Conservation (phyloP, 2,888 invertebrate genomes). For the Norana najaformis region DNA sequence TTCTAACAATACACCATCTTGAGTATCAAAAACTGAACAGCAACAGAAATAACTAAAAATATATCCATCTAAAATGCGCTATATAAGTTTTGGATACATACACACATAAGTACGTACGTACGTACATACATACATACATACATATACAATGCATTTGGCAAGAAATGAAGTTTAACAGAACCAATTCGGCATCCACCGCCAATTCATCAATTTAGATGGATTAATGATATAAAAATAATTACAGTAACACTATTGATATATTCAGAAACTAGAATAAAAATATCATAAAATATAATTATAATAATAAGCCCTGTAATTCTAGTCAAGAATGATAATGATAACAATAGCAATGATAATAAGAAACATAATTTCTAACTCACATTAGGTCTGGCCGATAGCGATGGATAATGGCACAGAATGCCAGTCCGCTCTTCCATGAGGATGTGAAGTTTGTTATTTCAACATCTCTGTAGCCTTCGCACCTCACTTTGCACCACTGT, state of each 20-base stretch:
- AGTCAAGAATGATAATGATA: background rate
- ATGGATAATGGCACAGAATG: slow-evolving; percentile 94
- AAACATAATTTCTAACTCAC: slow-evolving; percentile 71
- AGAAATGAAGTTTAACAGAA: background rate
- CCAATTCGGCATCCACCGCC: background rate
- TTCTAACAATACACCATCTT: background rate
- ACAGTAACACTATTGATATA: background rate
- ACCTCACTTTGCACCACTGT: slow-evolving; percentile 86
- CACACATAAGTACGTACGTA: too few species aligned
- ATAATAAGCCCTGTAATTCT: background rate
- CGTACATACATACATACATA: too few species aligned
- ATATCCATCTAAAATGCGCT: too few species aligned
- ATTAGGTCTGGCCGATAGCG: slow-evolving; percentile 92
- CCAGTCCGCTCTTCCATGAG: slow-evolving; percentile 91
- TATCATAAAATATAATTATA: background rate
- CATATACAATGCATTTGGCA: too few species aligned
- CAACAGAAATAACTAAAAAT: background rate
- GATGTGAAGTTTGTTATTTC: slow-evolving; percentile 91
- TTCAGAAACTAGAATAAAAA: background rate
- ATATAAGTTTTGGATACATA: too few species aligned
- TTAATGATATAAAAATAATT: background rate
- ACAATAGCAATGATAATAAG: background rate
- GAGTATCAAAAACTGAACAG: background rate
- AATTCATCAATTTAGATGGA: background rate
- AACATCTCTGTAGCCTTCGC: slow-evolving; percentile 86